These are phyloP conservation scores for Oscheius myriophilus DNA, from an alignment of 2,888 invertebrate species.

Conservation along the genomic window DNA sequence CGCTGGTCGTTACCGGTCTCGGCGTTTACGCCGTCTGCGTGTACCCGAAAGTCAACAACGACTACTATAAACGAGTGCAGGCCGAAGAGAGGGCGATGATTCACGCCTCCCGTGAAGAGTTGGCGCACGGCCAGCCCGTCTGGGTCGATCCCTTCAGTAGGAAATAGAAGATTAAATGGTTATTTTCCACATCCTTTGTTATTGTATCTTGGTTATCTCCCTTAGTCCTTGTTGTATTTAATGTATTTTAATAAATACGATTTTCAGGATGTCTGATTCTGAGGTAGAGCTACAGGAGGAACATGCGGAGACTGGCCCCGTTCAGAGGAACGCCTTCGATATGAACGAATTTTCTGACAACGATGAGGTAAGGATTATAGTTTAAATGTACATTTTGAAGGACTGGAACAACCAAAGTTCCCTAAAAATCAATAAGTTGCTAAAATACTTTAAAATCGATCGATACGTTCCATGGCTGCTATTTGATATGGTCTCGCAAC, in stretches of 20 bases:
- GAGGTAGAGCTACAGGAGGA: conserved; percentile 26
- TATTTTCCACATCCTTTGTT: conserved; percentile 10
- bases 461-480: too few relatives aligned
- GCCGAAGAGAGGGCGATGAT: conserved; percentile 58
- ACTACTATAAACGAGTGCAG: conserved; percentile 62
- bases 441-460: too few relatives aligned
- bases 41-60: conserved; percentile 55
- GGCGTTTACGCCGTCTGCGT: conserved; percentile 60
- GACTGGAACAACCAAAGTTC: too few relatives aligned
- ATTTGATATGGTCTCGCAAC: too few relatives aligned
- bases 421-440: too few relatives aligned
- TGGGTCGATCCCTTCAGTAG: conserved; percentile 65
- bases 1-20: conserved; percentile 49
- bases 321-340: conserved; percentile 55
- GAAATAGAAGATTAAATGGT: conserved; percentile 33
- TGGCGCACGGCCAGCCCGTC: conserved; percentile 56
- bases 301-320: conserved; percentile 24
- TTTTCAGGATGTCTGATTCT: conserved; percentile 29
- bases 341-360: conserved; percentile 37
- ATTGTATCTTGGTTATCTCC: conserved; percentile 6
- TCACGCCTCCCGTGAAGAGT: conserved; percentile 52
- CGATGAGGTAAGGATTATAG: conserved; percentile 22
- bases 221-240: background rate
- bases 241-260: conserved; percentile 24
- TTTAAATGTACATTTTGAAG: background rate